Percentiles rank a stretch among this genome's conserved stretches.
Conservation (phyloP, 1,140 invertebrate species). For the Zaprionus vittiger region DNA sequence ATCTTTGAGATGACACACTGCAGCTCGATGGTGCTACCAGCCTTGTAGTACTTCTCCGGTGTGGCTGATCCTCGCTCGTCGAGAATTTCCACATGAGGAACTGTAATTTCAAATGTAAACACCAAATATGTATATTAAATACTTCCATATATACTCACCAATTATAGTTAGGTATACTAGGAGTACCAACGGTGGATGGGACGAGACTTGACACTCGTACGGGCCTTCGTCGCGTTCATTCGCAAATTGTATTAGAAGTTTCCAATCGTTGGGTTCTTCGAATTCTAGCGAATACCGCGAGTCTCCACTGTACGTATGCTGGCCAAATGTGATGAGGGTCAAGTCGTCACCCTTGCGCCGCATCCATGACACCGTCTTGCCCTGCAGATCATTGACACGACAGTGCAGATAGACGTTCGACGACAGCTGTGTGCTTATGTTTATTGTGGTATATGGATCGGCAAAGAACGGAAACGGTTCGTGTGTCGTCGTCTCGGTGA, state of each 20-base stretch:
- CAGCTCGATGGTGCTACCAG: slow-evolving; percentile 93
- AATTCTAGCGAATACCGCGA: slow-evolving; percentile 90
- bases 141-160: slow-evolving; percentile 86
- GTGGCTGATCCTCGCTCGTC: slow-evolving; percentile 92
- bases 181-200: slow-evolving; percentile 90
- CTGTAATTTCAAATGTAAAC: slow-evolving; percentile 83
- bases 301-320: slow-evolving; percentile 92
- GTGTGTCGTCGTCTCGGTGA: slow-evolving; percentile 85
- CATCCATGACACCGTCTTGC: slow-evolving; percentile 93
- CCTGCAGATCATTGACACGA: slow-evolving; percentile 89
- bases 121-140: background rate
- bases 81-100: slow-evolving; percentile 93
- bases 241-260: slow-evolving; percentile 89
- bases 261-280: slow-evolving; percentile 92
- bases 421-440: slow-evolving; percentile 89
- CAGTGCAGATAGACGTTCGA: slow-evolving; percentile 89
- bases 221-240: slow-evolving; percentile 90
- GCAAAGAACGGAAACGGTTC: slow-evolving; percentile 88
- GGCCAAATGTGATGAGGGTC: slow-evolving; percentile 90
- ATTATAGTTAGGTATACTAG: slow-evolving; percentile 90
- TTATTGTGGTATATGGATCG: slow-evolving; percentile 86
- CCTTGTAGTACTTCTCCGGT: slow-evolving; percentile 94
- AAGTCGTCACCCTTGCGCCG: slow-evolving; percentile 89
- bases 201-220: slow-evolving; percentile 92
- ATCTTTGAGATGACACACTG: slow-evolving; percentile 93